phyloP scores from a whole-genome alignment of 2,888 invertebrate species.

The Ichneumoninae sp. region DNA sequence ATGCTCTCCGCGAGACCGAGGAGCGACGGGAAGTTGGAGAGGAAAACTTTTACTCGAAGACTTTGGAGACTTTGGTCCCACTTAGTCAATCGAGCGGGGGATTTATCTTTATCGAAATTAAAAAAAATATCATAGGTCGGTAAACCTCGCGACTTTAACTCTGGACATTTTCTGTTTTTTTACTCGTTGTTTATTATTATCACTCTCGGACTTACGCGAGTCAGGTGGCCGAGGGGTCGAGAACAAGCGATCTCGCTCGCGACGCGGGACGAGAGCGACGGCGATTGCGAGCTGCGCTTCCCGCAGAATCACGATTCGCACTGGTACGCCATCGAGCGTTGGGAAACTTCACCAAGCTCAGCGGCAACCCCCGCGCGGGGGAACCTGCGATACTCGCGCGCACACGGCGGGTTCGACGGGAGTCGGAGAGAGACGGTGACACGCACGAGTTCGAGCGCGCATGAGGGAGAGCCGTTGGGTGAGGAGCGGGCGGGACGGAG shows the following conservation, averaged over 20 bases:
- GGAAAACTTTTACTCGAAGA: not conserved
- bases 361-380: conserved; percentile 72
- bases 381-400: conserved; percentile 62
- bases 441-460: conserved; percentile 58
- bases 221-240: not conserved
- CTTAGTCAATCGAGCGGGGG: too few relatives aligned
- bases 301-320: conserved; percentile 83
- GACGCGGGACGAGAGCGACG: conserved; percentile 53
- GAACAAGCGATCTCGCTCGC: not conserved
- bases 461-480: conserved; percentile 23
- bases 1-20: not conserved
- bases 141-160: not conserved
- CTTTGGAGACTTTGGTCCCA: not conserved
- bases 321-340: conserved; percentile 83
- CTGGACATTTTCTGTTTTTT: not conserved
- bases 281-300: conserved; percentile 76
- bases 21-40: not conserved
- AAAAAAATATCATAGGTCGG: not conserved
- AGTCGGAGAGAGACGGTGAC: conserved; percentile 35
- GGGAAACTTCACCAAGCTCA: conserved; percentile 79
- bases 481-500: conserved; percentile 4
- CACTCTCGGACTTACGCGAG: too few relatives aligned
- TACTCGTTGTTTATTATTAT: not conserved
- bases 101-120: too few relatives aligned
- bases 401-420: conserved; percentile 14